Evolutionary conservation across 2,888 invertebrate genomes (phyloP).

Genomic region (Molanna angustata): DNA sequence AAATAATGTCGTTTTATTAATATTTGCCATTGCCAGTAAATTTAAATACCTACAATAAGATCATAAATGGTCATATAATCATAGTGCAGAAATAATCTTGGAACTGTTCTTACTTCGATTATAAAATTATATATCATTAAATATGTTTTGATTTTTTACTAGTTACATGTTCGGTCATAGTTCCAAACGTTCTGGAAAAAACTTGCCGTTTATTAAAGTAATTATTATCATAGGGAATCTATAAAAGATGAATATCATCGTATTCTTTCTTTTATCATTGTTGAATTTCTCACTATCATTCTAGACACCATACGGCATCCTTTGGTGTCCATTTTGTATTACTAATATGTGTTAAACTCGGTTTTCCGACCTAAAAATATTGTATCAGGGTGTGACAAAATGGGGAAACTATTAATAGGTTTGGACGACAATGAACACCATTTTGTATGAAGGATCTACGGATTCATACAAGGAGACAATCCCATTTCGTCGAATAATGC

Average conservation of each 20-base stretch:
- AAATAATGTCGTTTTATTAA: background rate
- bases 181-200: too few relatives aligned
- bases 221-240: too few relatives aligned
- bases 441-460: conserved; percentile 16
- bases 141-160: too few relatives aligned
- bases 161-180: too few relatives aligned
- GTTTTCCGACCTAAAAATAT: conserved; percentile 13
- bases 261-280: conserved; percentile 8
- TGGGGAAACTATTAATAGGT: conserved; percentile 16
- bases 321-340: conserved; percentile 21
- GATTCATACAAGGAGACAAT: conserved; percentile 23
- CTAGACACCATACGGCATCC: conserved; percentile 13
- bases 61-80: background rate
- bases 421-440: conserved; percentile 9
- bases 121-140: too few relatives aligned
- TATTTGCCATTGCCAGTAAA: background rate
- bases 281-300: conserved; percentile 14
- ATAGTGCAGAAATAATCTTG: too few relatives aligned
- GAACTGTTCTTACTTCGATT: too few relatives aligned
- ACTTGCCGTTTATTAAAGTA: too few relatives aligned
- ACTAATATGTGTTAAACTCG: conserved; percentile 24
- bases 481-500: conserved; percentile 18
- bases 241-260: too few relatives aligned
- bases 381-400: conserved; percentile 23
- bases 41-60: background rate